Evolutionary conservation across 1,140 invertebrate genomes (phyloP).

Genomic region (Streblospio benedicti): DNA sequence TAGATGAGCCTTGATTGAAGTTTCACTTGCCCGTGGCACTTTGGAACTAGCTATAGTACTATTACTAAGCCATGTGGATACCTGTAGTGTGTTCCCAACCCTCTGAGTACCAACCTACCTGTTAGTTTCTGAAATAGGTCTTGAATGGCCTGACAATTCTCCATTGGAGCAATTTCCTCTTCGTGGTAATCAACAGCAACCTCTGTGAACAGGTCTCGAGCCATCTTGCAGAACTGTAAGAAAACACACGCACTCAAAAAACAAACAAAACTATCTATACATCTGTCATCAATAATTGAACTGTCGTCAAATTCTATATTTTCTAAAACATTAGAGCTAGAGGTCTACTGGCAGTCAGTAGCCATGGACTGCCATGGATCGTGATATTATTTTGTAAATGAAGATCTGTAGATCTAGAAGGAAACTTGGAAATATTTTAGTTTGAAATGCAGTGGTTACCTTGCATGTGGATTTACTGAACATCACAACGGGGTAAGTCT

Average conservation of each 20-base stretch:
- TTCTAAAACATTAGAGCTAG: neutral
- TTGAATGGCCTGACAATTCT: conserved; percentile 69
- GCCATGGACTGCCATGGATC: neutral
- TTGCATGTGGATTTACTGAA: conserved; percentile 77
- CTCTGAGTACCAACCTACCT: conserved; percentile 66
- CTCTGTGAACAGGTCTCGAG: conserved; percentile 18
- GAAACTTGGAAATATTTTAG: no score
- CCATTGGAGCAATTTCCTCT: conserved; percentile 69
- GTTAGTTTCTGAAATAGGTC: conserved; percentile 68
- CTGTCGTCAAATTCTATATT: neutral
- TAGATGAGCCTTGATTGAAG: neutral
- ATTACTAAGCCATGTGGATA: no score
- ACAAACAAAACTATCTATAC: conserved; percentile 48
- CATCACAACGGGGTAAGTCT: conserved; percentile 40
- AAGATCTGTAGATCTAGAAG: no score
- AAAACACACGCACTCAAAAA: conserved; percentile 81
- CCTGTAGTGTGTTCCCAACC: conserved; percentile 51
- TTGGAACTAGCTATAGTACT: no score
- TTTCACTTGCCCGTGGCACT: neutral
- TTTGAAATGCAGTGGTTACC: no score
- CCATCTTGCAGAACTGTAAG: conserved; percentile 60
- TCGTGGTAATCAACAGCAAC: conserved; percentile 44
- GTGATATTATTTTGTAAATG: no score
- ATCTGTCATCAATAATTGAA: neutral
- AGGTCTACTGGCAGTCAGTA: neutral